Evolutionary conservation across 1,140 invertebrate species (phyloP).

Genomic region (Periplaneta americana): DNA sequence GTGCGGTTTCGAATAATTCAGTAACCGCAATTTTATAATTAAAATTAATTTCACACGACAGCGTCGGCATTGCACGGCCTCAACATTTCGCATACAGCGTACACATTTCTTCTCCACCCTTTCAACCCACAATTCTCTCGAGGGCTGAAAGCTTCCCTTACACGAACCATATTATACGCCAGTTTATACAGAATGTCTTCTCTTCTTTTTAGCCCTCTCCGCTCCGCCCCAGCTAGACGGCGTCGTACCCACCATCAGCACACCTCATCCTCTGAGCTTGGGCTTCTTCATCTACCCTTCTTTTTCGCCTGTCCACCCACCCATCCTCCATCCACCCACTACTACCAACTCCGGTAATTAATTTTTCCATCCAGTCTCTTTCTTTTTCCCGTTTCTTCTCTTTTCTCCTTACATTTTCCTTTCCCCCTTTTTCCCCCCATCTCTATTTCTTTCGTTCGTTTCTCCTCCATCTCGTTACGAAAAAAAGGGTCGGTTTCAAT

Average conservation of each 20-base stretch:
- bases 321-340: background rate
- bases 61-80: too few species aligned
- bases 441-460: background rate
- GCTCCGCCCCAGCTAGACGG: background rate
- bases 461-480: background rate
- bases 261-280: background rate
- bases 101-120: too few species aligned
- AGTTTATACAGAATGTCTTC: background rate
- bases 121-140: too few species aligned
- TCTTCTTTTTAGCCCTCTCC: background rate
- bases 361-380: background rate
- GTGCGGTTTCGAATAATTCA: background rate
- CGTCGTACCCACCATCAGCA: background rate
- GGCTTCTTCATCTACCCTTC: background rate
- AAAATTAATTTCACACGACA: background rate
- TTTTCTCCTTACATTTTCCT: background rate
- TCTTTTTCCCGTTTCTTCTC: background rate
- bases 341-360: background rate
- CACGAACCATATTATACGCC: background rate
- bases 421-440: background rate
- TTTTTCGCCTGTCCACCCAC: background rate
- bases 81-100: too few species aligned
- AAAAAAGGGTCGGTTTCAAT: background rate
- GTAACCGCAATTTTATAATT: background rate
- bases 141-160: background rate